Conservation (phyloP, 2,888 invertebrate genomes). For the Bedellia somnulentella region DNA sequence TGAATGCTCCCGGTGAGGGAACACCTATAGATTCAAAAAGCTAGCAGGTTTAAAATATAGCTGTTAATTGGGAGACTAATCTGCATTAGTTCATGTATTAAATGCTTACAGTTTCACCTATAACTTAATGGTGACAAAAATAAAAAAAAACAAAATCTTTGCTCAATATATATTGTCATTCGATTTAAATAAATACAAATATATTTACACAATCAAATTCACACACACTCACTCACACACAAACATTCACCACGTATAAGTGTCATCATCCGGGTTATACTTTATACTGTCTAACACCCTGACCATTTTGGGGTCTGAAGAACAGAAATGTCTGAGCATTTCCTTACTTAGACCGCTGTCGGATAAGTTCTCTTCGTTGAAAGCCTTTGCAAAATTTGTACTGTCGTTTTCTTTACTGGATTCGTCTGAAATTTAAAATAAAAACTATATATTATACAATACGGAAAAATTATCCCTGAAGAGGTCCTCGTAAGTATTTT, state of each 20-base stretch:
- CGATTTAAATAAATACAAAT: background rate
- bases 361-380: slow-evolving; percentile 83
- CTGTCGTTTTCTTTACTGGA: slow-evolving; percentile 48
- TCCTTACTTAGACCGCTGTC: slow-evolving; percentile 76
- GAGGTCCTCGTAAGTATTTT: too few species aligned
- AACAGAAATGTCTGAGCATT: slow-evolving; percentile 69
- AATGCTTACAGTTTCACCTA: slow-evolving; percentile 14
- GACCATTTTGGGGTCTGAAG: slow-evolving; percentile 52
- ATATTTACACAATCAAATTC: too few species aligned
- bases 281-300: slow-evolving; percentile 66
- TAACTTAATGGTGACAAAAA: background rate
- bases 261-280: slow-evolving; percentile 61
- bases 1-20: too few species aligned
- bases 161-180: background rate
- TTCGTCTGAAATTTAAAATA: slow-evolving; percentile 32
- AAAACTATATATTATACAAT: slow-evolving; percentile 9
- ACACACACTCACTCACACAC: too few species aligned
- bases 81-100: too few species aligned
- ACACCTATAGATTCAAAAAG: too few species aligned
- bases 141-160: background rate
- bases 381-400: slow-evolving; percentile 62
- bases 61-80: too few species aligned
- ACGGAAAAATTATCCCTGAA: slow-evolving; percentile 4
- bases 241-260: slow-evolving; percentile 59
- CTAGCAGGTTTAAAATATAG: too few species aligned